Base-by-base conservation (phyloP, 2,113 vertebrate genomes). In the Gyps fulvus region DNA sequence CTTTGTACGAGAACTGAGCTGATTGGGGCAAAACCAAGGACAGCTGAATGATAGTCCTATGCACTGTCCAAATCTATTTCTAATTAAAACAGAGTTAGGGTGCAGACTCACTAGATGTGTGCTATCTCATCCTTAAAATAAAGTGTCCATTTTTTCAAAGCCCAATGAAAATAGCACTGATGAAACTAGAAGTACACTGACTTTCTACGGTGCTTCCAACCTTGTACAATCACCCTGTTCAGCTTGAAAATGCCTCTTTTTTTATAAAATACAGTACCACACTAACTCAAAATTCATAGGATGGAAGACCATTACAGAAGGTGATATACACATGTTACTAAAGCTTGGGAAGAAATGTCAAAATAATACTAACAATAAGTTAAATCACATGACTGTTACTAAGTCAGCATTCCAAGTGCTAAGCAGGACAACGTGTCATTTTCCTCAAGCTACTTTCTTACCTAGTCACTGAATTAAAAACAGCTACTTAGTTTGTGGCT, bases 1-100 rank as follows among this genome's bases (percentile, higher is more conserved):
- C 65, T 94, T 95, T 89, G 77, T 84, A 71, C 0, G 5, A 82
- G 57, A 79, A 50, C 76, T 65, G 86, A 94, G 78, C 43, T 94
- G 91, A 95, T 57, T 93, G 95, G 89, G 94, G 61, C 73, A 95
- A 89, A 94, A 40, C 67, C 61, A 91, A 94, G 89, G 89, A 67
- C 83, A 85, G 72, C 32, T 71, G 73, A 95, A 92, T 89, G 86
- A 94, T 40, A 95, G 76, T 72, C 69, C 72, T 66, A 9, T 77
- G 83, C 66, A 84, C 54, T 72, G 61, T 79, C 81, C 93, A 91
- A 81, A 94, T 93, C 52, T 87, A 73, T 91, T 95, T 95, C 92
- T 76, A 91, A 87, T 93, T 77, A 94, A 91, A 87, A 91, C 52
- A 88, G 72, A 47, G 54, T 69, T 67, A 50, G 32, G 40, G 32